phyloP scores from a whole-genome alignment of 2,113 vertebrate genomes.

The Neotragus moschatus region DNA sequence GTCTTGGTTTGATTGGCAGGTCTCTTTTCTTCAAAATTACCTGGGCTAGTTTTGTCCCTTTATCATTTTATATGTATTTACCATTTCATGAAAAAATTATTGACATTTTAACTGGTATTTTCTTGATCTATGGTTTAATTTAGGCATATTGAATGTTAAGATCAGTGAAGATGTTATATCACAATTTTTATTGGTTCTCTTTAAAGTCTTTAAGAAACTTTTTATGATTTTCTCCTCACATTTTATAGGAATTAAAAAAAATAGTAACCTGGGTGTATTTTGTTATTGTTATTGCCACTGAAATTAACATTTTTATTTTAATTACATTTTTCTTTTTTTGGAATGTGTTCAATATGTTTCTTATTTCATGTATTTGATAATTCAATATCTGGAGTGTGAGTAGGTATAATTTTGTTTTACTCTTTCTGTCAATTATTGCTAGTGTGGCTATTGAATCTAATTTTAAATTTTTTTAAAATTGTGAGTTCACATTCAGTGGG shows the following conservation, averaged over 20 bases:
- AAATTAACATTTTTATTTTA: not conserved
- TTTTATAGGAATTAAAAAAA: not conserved
- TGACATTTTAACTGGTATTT: not conserved
- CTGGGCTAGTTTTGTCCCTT: not conserved
- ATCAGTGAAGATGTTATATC: not conserved
- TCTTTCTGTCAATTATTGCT: not conserved
- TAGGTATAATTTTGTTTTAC: not conserved
- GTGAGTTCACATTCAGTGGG: not conserved
- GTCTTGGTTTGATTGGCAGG: not conserved
- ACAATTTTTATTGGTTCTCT: not conserved
- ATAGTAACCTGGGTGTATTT: not conserved
- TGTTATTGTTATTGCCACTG: not conserved
- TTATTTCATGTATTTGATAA: not conserved
- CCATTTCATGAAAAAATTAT: not conserved
- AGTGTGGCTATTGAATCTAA: not conserved
- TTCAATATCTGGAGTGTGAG: not conserved
- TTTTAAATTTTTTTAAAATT: not conserved
- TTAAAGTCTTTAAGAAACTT: not conserved
- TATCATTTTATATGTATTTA: not conserved
- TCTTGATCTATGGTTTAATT: not conserved
- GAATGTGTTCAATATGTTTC: not conserved
- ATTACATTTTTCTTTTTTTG: not conserved
- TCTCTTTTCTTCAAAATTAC: not conserved
- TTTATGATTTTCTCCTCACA: not conserved
- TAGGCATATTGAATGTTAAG: not conserved